Evolutionary conservation across 1,140 invertebrate genomes (phyloP), one percentile per base, ranked within the genome.

Genomic region (Drosophila eugracilis): DNA sequence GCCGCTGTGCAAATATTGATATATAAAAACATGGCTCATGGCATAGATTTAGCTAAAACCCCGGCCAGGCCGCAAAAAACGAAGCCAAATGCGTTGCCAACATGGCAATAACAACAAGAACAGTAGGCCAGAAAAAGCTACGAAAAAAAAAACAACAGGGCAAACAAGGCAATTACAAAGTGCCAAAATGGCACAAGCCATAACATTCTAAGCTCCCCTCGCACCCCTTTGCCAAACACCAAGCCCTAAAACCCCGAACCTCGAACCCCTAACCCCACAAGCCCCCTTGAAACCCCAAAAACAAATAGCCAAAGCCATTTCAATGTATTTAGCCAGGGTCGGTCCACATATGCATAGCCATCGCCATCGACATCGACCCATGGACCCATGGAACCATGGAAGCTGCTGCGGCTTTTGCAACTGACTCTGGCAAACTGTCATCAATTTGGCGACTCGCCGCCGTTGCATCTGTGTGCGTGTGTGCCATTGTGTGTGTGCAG

Each of bases 151-250:
- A 79, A 84, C 75, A 84, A 75, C 57, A 75, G 73, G 81, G 77
- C 69, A 86, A 85, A 85, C 81, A 85, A 85, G 81, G 81, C 81
- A 85, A 85, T 85, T 85, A 85, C 81, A 85, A 81, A 86, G 81
- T 85, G 81, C 81, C 81, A 85, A 85, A 85, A 85, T 85, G 83
- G 81, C 81, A 81, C 73, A 81, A 75, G 81, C 81, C 77, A 86
- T 85, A 85, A 85, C 83, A 81, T 69, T 79, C 50, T 71, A 59
- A 44, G 50, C 47, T 22, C 22, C 47, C 7, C 48, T n/a, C 15
- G 3, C 21, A 7, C 34, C 26, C 26, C 4, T 7, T 4, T 7
- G 5, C n/a, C 3, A 22, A 6, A 3, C 14, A 14, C 37, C 22
- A 24, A n/a, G 1, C 30, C 30, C 30, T 10, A 26, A n/a, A n/a